A percentile compares a stretch with the other conserved stretches of the same genome.
Evolutionary conservation across 2,888 invertebrate species (phyloP).

Genomic region (Microplitis manilae): DNA sequence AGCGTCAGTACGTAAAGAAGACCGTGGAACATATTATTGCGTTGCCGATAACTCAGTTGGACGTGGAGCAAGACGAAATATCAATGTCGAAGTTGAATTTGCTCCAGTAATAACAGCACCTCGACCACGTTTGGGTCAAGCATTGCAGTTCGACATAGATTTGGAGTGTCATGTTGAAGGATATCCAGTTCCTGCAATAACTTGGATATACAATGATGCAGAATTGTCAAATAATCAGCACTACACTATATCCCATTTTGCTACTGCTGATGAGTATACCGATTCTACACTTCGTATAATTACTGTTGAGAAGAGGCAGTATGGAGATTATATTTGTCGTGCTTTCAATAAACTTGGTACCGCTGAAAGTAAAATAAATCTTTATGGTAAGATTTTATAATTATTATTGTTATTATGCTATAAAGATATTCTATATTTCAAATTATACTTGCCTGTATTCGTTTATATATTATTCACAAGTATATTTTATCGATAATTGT

Average conservation of each 20-base stretch:
- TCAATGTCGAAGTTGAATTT: constrained; percentile 92
- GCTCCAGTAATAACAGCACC: constrained; percentile 90
- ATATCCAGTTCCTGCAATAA: constrained; percentile 93
- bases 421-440: neutral
- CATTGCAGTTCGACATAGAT: constrained; percentile 94
- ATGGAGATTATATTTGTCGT: constrained; percentile 88
- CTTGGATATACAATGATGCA: constrained; percentile 90
- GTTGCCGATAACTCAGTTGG: constrained; percentile 93
- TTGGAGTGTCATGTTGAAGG: constrained; percentile 95
- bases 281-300: constrained; percentile 91
- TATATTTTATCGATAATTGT: constrained; percentile 10
- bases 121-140: constrained; percentile 87
- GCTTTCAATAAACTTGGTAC: constrained; percentile 91
- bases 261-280: constrained; percentile 92
- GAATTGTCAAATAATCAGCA: constrained; percentile 91
- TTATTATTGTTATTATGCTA: neutral
- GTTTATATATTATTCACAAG: neutral
- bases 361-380: constrained; percentile 84
- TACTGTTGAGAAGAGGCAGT: constrained; percentile 92
- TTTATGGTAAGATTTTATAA: constrained; percentile 80
- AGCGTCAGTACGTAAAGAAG: constrained; percentile 85
- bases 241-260: constrained; percentile 91
- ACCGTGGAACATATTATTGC: constrained; percentile 94
- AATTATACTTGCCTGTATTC: constrained; percentile 9
- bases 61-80: constrained; percentile 86